Evolutionary conservation across 1,140 invertebrate genomes (phyloP).

Genomic region (Drosophila melanica): DNA sequence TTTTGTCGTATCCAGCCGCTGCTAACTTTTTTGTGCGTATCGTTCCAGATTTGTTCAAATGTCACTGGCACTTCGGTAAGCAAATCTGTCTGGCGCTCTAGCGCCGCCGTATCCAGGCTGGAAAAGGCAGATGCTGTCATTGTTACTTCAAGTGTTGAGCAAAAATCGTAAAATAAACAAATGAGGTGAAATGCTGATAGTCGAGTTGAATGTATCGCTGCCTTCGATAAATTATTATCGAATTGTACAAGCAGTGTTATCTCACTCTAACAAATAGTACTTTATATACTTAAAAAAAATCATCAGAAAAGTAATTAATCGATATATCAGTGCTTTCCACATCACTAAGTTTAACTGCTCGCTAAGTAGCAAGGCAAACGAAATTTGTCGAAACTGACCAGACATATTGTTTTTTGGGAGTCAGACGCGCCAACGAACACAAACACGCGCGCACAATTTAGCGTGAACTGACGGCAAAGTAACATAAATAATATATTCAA

Average conservation of each 20-base stretch:
- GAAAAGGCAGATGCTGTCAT: slow-evolving; percentile 74
- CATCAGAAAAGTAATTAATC: slow-evolving; percentile 9
- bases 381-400: slow-evolving; percentile 29
- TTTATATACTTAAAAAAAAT: neutral
- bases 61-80: slow-evolving; percentile 25
- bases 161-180: slow-evolving; percentile 53
- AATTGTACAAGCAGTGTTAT: neutral
- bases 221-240: neutral
- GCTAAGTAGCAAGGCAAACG: slow-evolving; percentile 29
- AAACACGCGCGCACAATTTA: slow-evolving; percentile 42
- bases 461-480: neutral
- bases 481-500: neutral
- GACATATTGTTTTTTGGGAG: slow-evolving; percentile 25
- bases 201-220: neutral
- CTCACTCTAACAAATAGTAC: neutral
- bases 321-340: slow-evolving; percentile 18
- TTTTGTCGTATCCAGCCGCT: slow-evolving; percentile 88
- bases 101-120: slow-evolving; percentile 64
- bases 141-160: slow-evolving; percentile 18
- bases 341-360: slow-evolving; percentile 25
- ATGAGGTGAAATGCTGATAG: slow-evolving; percentile 24
- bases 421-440: slow-evolving; percentile 25
- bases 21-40: slow-evolving; percentile 86
- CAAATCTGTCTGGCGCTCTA: slow-evolving; percentile 66
- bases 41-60: slow-evolving; percentile 76